Percentiles rank a stretch among this genome's conserved stretches.
Conservation (phyloP, 2,113 vertebrate species). For the Chaetodon trifascialis region DNA sequence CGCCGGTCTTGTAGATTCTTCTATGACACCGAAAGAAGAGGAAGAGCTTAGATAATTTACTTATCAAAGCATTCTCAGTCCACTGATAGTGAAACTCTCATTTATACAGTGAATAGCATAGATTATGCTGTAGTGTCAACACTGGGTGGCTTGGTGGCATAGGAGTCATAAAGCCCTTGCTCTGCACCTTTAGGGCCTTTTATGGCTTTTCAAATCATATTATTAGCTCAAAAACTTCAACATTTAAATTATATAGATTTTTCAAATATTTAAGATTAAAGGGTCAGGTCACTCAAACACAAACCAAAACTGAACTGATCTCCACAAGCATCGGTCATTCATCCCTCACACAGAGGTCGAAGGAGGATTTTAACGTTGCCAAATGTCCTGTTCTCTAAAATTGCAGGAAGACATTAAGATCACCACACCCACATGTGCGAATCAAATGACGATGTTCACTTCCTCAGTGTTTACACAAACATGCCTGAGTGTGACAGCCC, state of each 20-base stretch:
- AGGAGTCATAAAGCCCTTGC: conserved; percentile 13
- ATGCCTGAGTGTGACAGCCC: not conserved
- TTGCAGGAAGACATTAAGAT: not conserved
- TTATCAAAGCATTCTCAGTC: conserved; percentile 47
- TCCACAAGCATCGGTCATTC: not conserved
- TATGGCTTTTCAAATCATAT: not conserved
- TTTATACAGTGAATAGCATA: conserved; percentile 26
- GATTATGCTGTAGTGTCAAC: conserved; percentile 7
- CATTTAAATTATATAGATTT: too few species aligned
- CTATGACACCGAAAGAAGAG: conserved; percentile 28
- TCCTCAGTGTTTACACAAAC: not conserved
- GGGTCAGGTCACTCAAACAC: not conserved
- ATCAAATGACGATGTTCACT: not conserved
- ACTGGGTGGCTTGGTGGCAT: not conserved
- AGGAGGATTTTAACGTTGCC: not conserved
- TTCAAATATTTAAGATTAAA: not conserved
- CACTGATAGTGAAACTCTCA: conserved; percentile 54
- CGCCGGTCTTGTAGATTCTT: conserved; percentile 22
- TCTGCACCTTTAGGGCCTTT: not conserved
- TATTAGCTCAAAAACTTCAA: not conserved
- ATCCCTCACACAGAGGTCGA: not conserved
- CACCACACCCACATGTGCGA: not conserved
- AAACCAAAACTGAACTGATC: not conserved
- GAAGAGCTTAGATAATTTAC: conserved; percentile 56
- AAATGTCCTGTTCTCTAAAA: not conserved